Conservation (phyloP, 2,113 vertebrate genomes). For the Ictalurus furcatus region DNA sequence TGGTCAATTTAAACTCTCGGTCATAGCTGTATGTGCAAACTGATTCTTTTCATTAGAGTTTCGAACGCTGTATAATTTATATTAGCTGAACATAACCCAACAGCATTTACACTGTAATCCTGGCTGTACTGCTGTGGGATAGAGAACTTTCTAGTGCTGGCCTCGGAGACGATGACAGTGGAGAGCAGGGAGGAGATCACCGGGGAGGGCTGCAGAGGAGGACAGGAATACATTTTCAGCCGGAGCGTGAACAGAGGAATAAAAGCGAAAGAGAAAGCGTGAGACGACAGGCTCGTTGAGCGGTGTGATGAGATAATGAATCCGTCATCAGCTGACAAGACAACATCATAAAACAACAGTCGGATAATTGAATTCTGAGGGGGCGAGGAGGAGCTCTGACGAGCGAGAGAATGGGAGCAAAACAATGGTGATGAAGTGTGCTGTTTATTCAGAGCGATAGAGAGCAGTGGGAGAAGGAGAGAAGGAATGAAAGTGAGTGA, state of each 20-base stretch:
- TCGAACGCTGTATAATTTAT: conserved; percentile 6
- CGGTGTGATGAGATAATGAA: conserved; percentile 75
- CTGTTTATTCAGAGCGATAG: conserved; percentile 59
- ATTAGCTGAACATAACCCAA: background rate
- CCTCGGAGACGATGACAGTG: conserved; percentile 35
- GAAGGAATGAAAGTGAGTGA: conserved; percentile 12
- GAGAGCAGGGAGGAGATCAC: conserved; percentile 25
- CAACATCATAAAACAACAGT: conserved; percentile 74
- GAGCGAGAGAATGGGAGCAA: conserved; percentile 46
- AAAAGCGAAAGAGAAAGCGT: conserved; percentile 30
- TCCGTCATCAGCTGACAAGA: conserved; percentile 70
- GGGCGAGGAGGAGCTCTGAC: conserved; percentile 54
- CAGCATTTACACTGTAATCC: conserved; percentile 3
- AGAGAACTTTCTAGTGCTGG: background rate
- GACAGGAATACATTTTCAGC: conserved; percentile 33
- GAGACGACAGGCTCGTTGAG: conserved; percentile 58
- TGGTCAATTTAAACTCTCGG: background rate
- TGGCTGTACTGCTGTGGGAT: background rate
- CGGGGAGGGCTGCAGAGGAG: conserved; percentile 33
- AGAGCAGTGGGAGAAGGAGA: conserved; percentile 49
- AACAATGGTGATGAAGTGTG: conserved; percentile 60
- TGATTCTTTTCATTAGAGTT: background rate
- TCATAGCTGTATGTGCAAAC: background rate
- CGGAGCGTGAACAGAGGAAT: conserved; percentile 34
- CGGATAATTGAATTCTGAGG: conserved; percentile 73